phyloP scores from a whole-genome alignment of 2,888 invertebrate genomes.

The Mycalesis mineus region DNA sequence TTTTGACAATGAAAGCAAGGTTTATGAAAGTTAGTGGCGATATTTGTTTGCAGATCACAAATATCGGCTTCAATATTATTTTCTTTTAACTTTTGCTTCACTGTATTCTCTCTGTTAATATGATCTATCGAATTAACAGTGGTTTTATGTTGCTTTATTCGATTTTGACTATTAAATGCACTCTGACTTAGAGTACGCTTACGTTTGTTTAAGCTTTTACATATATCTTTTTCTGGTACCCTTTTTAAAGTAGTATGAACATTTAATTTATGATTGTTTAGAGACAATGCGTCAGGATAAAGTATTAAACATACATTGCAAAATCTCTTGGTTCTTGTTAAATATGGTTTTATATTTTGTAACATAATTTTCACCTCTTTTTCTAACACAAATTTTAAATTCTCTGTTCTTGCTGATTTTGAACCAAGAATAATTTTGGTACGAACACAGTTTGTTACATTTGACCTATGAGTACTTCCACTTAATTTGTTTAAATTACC shows the following conservation, averaged over 20 bases:
- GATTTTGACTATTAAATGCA: constrained; percentile 26
- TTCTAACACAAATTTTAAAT: background rate
- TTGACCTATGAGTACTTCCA: background rate
- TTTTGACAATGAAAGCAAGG: constrained; percentile 54
- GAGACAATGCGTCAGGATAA: constrained; percentile 40
- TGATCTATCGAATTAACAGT: constrained; percentile 30
- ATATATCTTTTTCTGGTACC: constrained; percentile 2
- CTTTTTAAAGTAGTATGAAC: constrained; percentile 1
- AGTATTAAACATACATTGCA: constrained; percentile 52
- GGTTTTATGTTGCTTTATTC: constrained; percentile 38
- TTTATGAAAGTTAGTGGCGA: constrained; percentile 6
- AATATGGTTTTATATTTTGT: constrained; percentile 41
- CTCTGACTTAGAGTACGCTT: constrained; percentile 38
- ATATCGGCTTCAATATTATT: constrained; percentile 12
- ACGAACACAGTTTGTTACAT: background rate
- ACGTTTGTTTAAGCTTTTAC: background rate
- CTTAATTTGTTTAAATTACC: background rate
- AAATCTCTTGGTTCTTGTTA: constrained; percentile 45
- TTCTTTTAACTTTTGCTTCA: constrained; percentile 2
- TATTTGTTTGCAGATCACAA: constrained; percentile 22
- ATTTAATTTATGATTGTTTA: constrained; percentile 33
- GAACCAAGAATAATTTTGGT: constrained; percentile 45
- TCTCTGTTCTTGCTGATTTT: constrained; percentile 17
- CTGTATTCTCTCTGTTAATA: background rate
- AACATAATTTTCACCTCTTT: constrained; percentile 37